Evolutionary conservation across 2,797 vertebrate species (phyloP), one percentile per base, ranked within the genome.

Genomic region (Alosa sapidissima): DNA sequence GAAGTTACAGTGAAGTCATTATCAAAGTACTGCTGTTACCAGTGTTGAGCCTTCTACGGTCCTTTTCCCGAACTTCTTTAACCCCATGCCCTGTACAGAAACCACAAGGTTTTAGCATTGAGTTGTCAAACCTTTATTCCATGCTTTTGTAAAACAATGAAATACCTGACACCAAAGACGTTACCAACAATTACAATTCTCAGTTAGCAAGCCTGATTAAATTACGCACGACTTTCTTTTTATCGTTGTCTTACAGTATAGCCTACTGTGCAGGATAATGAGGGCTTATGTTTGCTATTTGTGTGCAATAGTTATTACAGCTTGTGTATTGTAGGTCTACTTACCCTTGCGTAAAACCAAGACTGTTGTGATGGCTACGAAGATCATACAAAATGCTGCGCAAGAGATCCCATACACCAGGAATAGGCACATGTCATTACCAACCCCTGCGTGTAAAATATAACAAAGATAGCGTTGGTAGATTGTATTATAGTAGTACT

Each of bases 301-400:
- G 28, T 28, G 28, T 51, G 2, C 11, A 51, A 51, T 51, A 8
- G 7, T 62, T 0, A 9, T 1, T 5, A 58, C 58, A 58, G 21
- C 8, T 62, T 51, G 3, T 24, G 6, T 62, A n/a, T 24, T n/a
- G 24, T 62, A 62, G 24, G 13, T 16, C 13, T 72, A 36, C 65
- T n/a, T 81, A 85, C 86, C 72, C 10, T 0, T 24, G 48, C 24
- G n/a, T 81, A 83, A 24, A 2, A 2, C 81, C 45, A 83, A 58
- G 7, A 41, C 21, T 13, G 75, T 13, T 8, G 81, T 8, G 19
- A 58, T 10, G 11, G 75, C 36, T 45, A 41, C 49, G 0, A 54
- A 0, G 7, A 85, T 24, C 3, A 87, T 7, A 28, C 85, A 14
- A 4, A 83, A 13, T 14, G 51, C 78, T 21, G n/a, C 24, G 4